Evolutionary conservation across 2,113 vertebrate species (phyloP).

Genomic region (Tricholaema leucomelas): DNA sequence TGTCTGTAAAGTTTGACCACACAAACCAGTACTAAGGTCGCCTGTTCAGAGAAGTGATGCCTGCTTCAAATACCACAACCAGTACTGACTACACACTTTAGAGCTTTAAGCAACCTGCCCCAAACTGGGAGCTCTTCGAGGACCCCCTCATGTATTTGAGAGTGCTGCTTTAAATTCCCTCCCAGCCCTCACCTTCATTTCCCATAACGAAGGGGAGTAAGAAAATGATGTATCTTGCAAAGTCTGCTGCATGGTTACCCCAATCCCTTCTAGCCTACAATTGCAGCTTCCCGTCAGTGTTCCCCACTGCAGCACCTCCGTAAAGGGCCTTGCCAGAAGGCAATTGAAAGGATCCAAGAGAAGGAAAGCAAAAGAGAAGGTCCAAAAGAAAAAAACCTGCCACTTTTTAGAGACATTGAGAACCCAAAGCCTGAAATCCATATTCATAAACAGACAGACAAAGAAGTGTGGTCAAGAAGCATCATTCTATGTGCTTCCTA

Average conservation of each 20-base stretch:
- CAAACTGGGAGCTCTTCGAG: not conserved
- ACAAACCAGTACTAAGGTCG: slow-evolving; percentile 61
- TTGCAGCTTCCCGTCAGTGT: not conserved
- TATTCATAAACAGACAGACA: not conserved
- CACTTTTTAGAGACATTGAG: slow-evolving; percentile 14
- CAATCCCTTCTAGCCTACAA: not conserved
- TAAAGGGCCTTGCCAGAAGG: not conserved
- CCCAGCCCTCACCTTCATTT: not conserved
- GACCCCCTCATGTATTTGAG: not conserved
- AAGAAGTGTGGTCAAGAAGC: not conserved
- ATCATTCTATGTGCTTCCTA: not conserved
- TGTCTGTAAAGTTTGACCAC: slow-evolving; percentile 69
- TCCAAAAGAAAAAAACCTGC: not conserved
- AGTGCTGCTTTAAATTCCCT: not conserved
- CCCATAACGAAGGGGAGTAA: not conserved
- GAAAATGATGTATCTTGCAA: not conserved
- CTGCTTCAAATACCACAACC: slow-evolving; percentile 35
- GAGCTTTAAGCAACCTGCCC: not conserved
- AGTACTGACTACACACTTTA: not conserved
- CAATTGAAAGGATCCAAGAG: not conserved
- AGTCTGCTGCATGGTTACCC: not conserved
- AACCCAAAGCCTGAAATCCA: not conserved
- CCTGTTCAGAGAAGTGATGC: slow-evolving; percentile 34
- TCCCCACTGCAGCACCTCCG: slow-evolving; percentile 20
- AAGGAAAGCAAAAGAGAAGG: not conserved